Conservation (phyloP, 2,888 invertebrate species). For the Eubasilissa splendida region DNA sequence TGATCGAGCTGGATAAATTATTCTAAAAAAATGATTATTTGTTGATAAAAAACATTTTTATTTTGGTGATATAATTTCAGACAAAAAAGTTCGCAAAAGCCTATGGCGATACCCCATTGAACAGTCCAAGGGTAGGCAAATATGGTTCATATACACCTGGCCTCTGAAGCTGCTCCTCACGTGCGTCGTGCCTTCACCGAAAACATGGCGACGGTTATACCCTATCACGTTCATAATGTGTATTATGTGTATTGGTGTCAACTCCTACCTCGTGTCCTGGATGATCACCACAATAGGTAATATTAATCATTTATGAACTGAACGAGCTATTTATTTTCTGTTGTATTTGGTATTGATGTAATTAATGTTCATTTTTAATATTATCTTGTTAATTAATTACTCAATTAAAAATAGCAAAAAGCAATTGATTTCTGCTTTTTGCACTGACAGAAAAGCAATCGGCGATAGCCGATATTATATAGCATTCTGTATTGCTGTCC, state of each 20-base stretch:
- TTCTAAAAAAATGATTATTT: too few species aligned
- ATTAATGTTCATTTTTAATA: too few species aligned
- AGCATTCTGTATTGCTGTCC: too few species aligned
- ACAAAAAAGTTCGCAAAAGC: slow-evolving; percentile 62
- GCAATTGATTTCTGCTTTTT: too few species aligned
- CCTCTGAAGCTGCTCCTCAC: slow-evolving; percentile 79
- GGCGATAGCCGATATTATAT: too few species aligned
- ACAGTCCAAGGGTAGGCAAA: slow-evolving; percentile 63
- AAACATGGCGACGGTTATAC: slow-evolving; percentile 75
- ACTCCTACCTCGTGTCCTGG: slow-evolving; percentile 93
- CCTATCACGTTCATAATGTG: slow-evolving; percentile 89
- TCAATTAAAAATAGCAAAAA: too few species aligned
- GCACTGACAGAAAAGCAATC: too few species aligned
- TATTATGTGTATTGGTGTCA: slow-evolving; percentile 86
- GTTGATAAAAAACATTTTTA: background rate
- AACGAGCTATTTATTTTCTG: too few species aligned
- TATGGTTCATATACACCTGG: slow-evolving; percentile 81
- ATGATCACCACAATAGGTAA: slow-evolving; percentile 90
- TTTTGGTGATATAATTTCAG: slow-evolving; percentile 25
- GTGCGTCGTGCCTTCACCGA: slow-evolving; percentile 81
- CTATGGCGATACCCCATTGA: slow-evolving; percentile 69
- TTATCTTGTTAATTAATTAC: too few species aligned
- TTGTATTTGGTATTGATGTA: too few species aligned
- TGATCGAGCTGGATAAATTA: too few species aligned
- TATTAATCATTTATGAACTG: too few species aligned